Conservation (phyloP, 2,113 vertebrate genomes). For the Callospermophilus lateralis region DNA sequence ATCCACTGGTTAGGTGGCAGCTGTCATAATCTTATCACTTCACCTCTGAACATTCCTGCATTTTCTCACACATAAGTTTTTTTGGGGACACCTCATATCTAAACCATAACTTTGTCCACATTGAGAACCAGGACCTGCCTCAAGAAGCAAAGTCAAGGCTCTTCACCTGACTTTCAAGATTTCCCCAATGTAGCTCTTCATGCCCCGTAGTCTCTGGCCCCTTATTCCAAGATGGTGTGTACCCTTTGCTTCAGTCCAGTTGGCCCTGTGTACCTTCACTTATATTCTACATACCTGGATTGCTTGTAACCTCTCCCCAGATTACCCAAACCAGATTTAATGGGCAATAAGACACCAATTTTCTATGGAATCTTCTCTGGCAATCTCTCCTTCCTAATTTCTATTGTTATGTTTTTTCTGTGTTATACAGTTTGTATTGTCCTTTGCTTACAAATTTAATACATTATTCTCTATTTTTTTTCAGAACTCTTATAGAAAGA, state of each 20-base stretch:
- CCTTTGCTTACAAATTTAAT: background rate
- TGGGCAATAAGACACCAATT: background rate
- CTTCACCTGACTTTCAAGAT: background rate
- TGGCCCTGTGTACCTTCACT: background rate
- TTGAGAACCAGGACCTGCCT: background rate
- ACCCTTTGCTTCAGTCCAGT: background rate
- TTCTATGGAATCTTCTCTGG: background rate
- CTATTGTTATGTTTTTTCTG: background rate
- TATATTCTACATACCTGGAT: background rate
- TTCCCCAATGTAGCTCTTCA: background rate
- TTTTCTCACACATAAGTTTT: no score
- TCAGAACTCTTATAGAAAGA: background rate
- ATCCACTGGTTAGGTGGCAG: no score
- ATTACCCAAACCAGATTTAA: background rate
- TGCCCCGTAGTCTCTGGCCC: background rate
- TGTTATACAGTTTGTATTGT: background rate
- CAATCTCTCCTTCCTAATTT: background rate
- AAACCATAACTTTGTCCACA: background rate
- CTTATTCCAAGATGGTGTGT: fast-evolving
- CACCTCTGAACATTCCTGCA: no score
- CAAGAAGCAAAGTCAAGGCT: background rate
- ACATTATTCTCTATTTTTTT: background rate
- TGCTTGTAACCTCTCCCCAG: background rate
- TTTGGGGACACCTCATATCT: no score
- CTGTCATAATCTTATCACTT: no score